Evolutionary conservation across 2,888 invertebrate genomes (phyloP).

Genomic region (Trissolcus japonicus): DNA sequence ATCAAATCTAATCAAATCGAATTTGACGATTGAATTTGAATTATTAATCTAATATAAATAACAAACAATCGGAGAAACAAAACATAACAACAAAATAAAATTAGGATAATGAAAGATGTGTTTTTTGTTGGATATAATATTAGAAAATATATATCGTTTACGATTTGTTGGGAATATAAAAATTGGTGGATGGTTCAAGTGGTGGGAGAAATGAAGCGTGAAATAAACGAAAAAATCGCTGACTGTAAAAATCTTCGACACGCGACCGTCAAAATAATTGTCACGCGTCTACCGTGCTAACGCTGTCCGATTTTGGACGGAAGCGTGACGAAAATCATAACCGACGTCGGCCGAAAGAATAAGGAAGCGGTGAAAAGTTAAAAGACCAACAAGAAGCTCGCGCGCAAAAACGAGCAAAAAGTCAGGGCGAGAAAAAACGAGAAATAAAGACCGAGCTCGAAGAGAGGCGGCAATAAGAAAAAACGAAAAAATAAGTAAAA

Average conservation of each 20-base stretch:
- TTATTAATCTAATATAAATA: no score
- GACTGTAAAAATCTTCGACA: conserved; percentile 15
- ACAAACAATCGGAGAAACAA: no score
- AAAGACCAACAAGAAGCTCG: conserved; percentile 8
- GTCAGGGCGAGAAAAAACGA: conserved; percentile 15
- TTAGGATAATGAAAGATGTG: no score
- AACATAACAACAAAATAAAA: no score
- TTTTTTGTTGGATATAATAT: no score
- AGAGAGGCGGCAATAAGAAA: conserved; percentile 5
- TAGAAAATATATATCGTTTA: no score
- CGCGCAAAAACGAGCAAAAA: conserved; percentile 15
- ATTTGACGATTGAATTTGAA: no score
- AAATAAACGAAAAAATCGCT: conserved; percentile 23
- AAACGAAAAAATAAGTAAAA: neutral
- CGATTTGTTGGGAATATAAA: no score
- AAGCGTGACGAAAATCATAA: conserved; percentile 50
- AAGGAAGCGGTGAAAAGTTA: conserved; percentile 23
- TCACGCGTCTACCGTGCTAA: conserved; percentile 23
- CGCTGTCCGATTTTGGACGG: conserved; percentile 29
- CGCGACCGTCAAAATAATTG: conserved; percentile 45
- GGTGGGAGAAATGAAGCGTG: conserved; percentile 13
- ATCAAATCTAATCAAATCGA: no score
- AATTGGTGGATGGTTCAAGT: neutral
- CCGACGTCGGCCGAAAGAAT: conserved; percentile 13
- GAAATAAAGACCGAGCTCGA: conserved; percentile 21